Evolutionary conservation across 1,140 invertebrate species (phyloP).

Genomic region (Galendromus occidentalis): DNA sequence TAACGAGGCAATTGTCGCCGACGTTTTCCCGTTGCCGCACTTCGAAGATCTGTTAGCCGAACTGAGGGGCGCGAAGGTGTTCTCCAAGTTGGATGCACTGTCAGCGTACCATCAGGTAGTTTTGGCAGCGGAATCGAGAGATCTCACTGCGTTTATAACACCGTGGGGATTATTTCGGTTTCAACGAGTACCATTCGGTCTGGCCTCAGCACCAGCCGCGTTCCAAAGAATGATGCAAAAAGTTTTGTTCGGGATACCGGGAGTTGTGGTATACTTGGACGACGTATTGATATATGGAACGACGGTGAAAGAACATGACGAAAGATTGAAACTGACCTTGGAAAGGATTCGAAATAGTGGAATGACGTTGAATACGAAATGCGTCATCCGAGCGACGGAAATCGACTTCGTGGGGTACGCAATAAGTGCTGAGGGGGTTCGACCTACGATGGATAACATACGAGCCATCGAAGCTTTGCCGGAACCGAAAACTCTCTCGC

Average conservation of each 20-base stretch:
- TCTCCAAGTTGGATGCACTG: slow-evolving; percentile 11
- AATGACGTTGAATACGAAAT: slow-evolving; percentile 19
- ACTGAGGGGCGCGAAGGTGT: background rate
- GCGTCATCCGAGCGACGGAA: background rate
- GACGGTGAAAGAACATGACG: slow-evolving; percentile 14
- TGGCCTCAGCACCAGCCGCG: slow-evolving; percentile 16
- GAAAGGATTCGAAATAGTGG: slow-evolving; percentile 12
- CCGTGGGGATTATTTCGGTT: slow-evolving; percentile 17
- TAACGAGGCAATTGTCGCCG: slow-evolving; percentile 12
- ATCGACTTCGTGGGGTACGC: slow-evolving; percentile 12
- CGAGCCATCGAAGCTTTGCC: background rate
- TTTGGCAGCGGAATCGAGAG: slow-evolving; percentile 8
- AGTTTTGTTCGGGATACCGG: slow-evolving; percentile 9
- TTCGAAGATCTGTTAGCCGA: slow-evolving; percentile 6
- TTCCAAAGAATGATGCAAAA: slow-evolving; percentile 17
- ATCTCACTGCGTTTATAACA: background rate
- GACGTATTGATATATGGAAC: slow-evolving; percentile 16
- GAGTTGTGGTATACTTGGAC: slow-evolving; percentile 15
- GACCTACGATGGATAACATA: background rate
- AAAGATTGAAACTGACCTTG: slow-evolving; percentile 12
- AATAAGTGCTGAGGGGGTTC: background rate
- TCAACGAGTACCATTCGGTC: slow-evolving; percentile 17
- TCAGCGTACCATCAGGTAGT: slow-evolving; percentile 13
- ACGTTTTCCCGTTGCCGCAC: slow-evolving; percentile 11
- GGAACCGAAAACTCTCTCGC: background rate